These are phyloP conservation scores for Cyclargus thomasi DNA, from an alignment of 1,140 invertebrate species.

Conservation along the genomic window DNA sequence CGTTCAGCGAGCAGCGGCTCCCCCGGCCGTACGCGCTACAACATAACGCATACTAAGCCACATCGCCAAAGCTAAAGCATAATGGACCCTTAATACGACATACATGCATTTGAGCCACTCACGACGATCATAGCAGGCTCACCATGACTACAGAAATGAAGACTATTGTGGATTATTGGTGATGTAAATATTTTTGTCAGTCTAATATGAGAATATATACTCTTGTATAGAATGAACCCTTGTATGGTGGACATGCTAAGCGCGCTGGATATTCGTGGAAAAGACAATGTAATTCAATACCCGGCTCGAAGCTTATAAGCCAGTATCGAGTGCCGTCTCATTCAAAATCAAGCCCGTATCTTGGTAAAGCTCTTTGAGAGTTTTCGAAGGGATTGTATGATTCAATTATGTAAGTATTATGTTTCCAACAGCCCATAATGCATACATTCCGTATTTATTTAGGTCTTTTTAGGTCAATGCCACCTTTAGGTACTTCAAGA, in stretches of 20 bases:
- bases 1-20: conserved; percentile 81
- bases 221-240: too few species aligned
- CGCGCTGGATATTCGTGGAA: background rate
- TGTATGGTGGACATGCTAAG: background rate
- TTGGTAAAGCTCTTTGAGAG: background rate
- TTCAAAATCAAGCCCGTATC: background rate
- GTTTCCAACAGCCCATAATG: background rate
- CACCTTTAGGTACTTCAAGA: background rate
- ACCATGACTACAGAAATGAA: too few species aligned
- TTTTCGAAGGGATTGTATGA: background rate
- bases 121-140: background rate
- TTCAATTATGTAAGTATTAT: background rate
- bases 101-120: background rate
- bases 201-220: too few species aligned
- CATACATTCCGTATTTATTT: background rate
- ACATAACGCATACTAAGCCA: conserved; percentile 46
- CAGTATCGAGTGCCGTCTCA: background rate
- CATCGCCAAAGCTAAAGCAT: conserved; percentile 30
- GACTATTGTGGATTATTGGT: too few species aligned
- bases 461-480: background rate
- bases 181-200: too few species aligned
- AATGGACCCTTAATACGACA: background rate
- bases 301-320: background rate
- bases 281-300: background rate
- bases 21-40: conserved; percentile 67